These are phyloP conservation scores for Myrmophylax atrothorax DNA, from an alignment of 2,113 vertebrate genomes.

Conservation along the genomic window DNA sequence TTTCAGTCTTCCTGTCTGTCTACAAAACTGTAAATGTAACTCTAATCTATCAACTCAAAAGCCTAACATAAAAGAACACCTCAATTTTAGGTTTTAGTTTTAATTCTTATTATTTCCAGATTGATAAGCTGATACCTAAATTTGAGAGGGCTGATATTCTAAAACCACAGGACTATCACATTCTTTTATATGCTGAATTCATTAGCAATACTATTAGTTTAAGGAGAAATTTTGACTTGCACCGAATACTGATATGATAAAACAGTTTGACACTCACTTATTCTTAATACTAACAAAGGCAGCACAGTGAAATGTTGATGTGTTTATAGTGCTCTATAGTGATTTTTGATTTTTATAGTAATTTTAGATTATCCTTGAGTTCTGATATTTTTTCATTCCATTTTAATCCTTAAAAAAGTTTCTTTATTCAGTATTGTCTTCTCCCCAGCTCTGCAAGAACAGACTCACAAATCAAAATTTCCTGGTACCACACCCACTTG, in stretches of 20 bases:
- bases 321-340: not conserved
- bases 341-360: not conserved
- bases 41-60: not conserved
- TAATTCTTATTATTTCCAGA: not conserved
- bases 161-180: not conserved
- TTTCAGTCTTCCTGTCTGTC: not conserved
- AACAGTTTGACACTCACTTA: not conserved
- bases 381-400: not conserved
- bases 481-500: not conserved
- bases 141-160: not conserved
- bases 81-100: not conserved
- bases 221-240: not conserved
- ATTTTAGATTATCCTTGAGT: not conserved
- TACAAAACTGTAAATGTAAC: not conserved
- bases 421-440: not conserved
- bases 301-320: not conserved
- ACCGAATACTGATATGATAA: not conserved
- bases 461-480: not conserved
- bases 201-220: not conserved
- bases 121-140: not conserved
- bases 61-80: fast-evolving
- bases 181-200: not conserved
- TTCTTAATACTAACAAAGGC: not conserved
- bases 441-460: not conserved
- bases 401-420: not conserved